Conservation (phyloP, 2,797 vertebrate genomes). For the Pterois miles region DNA sequence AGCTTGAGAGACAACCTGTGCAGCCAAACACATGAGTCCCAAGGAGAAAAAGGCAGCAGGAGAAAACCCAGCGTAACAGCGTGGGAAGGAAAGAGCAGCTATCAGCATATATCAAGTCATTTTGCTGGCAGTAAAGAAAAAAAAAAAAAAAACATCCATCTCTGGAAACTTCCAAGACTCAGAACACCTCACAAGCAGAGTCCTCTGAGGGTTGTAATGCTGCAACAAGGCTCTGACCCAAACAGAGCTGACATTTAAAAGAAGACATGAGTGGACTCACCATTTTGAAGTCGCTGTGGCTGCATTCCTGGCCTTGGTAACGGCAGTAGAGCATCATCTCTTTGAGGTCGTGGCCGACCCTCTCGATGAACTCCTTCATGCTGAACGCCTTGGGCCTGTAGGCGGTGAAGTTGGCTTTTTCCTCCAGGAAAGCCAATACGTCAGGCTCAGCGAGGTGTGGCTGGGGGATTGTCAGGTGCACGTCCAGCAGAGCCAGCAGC, state of each 20-base stretch:
- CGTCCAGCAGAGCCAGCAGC: constrained; percentile 93
- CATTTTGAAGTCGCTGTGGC: constrained; percentile 93
- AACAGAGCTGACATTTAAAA: constrained; percentile 52
- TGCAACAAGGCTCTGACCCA: constrained; percentile 10
- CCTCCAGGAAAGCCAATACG: constrained; percentile 88
- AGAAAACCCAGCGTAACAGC: constrained; percentile 42
- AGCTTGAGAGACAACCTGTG: constrained; percentile 28
- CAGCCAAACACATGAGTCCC: constrained; percentile 28
- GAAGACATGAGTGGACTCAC: constrained; percentile 84
- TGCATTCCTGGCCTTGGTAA: constrained; percentile 95
- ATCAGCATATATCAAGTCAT: constrained; percentile 62
- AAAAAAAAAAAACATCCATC: background rate
- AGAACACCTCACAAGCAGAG: constrained; percentile 17
- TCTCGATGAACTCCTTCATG: constrained; percentile 96
- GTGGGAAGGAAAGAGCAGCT: constrained; percentile 59
- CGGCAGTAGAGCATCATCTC: constrained; percentile 99
- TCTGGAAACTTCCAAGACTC: constrained; percentile 17
- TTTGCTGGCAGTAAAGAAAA: constrained; percentile 9
- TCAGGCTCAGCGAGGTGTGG: constrained; percentile 92
- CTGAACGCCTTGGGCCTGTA: constrained; percentile 95
- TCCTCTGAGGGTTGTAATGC: constrained; percentile 4
- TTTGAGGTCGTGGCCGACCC: constrained; percentile 94
- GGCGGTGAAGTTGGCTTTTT: constrained; percentile 93
- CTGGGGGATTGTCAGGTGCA: constrained; percentile 93
- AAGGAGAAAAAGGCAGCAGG: constrained; percentile 35